Percentiles rank a stretch among this genome's conserved stretches.
Conservation (phyloP, 2,113 vertebrate genomes). For the Nannospalax galili region DNA sequence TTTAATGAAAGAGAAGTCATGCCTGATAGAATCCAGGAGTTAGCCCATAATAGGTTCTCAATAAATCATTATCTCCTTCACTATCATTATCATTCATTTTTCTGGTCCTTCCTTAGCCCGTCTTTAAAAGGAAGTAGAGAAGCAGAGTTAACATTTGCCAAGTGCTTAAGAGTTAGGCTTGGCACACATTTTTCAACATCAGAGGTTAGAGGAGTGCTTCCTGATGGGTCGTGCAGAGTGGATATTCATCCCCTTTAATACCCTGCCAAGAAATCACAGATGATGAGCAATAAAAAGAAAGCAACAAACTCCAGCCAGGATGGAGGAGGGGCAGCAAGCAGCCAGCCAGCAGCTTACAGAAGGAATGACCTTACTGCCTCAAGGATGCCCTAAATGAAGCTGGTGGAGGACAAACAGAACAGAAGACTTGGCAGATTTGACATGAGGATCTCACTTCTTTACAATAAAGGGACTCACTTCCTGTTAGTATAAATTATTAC, state of each 20-base stretch:
- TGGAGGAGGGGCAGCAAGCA: background rate
- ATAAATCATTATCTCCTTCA: constrained; percentile 39
- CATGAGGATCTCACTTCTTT: background rate
- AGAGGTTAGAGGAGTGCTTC: constrained; percentile 50
- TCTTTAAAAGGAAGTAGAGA: constrained; percentile 60
- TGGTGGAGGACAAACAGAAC: background rate
- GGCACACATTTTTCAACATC: constrained; percentile 44
- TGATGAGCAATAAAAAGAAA: constrained; percentile 58
- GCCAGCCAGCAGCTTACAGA: background rate
- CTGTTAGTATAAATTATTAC: background rate
- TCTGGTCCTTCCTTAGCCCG: constrained; percentile 53
- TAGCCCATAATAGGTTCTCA: constrained; percentile 39
- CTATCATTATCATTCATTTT: constrained; percentile 24
- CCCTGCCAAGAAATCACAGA: constrained; percentile 61
- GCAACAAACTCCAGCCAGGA: background rate
- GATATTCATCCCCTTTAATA: constrained; percentile 21
- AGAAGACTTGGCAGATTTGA: background rate
- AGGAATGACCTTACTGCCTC: background rate
- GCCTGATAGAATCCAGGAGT: background rate
- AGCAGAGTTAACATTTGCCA: constrained; percentile 64
- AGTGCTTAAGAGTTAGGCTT: constrained; percentile 62
- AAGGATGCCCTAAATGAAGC: background rate
- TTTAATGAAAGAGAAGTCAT: constrained; percentile 30
- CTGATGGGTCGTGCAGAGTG: constrained; percentile 44
- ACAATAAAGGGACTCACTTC: background rate